Conservation (phyloP, 1,140 invertebrate genomes). For the Drosophila pectinifera region DNA sequence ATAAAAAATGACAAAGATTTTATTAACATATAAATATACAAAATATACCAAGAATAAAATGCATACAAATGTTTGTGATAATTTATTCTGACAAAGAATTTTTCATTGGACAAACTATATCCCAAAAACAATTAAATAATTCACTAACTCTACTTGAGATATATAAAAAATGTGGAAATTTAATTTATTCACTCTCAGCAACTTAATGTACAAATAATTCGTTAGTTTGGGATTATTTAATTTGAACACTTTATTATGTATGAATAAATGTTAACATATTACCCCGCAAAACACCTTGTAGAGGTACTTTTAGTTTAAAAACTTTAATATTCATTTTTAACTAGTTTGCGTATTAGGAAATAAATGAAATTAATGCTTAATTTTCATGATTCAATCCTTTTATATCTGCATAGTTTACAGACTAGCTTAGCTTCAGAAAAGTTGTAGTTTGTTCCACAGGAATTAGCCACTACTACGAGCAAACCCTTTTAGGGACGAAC, state of each 20-base stretch:
- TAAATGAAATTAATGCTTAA: background rate
- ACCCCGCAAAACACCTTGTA: no score
- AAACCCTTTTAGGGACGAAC: background rate
- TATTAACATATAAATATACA: background rate
- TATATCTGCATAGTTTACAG: background rate
- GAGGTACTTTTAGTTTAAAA: no score
- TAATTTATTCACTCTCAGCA: background rate
- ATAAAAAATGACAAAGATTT: slow-evolving; percentile 1
- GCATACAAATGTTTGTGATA: background rate
- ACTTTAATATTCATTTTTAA: background rate
- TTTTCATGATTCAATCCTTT: background rate
- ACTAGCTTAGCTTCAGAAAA: background rate
- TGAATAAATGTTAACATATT: no score
- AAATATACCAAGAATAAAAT: background rate
- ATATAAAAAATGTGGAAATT: no score
- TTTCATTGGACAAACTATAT: background rate
- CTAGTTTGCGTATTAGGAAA: background rate
- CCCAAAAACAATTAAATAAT: background rate
- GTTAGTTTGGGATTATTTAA: no score
- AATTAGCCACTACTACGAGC: background rate
- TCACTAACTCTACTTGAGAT: no score
- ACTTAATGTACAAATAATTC: no score
- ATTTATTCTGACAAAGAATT: background rate
- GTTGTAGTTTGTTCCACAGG: background rate
- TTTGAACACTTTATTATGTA: no score